Evolutionary conservation across 92 coral and sea anemone genomes (phyloP).

Genomic region (Parazoanthus atlanticus): DNA sequence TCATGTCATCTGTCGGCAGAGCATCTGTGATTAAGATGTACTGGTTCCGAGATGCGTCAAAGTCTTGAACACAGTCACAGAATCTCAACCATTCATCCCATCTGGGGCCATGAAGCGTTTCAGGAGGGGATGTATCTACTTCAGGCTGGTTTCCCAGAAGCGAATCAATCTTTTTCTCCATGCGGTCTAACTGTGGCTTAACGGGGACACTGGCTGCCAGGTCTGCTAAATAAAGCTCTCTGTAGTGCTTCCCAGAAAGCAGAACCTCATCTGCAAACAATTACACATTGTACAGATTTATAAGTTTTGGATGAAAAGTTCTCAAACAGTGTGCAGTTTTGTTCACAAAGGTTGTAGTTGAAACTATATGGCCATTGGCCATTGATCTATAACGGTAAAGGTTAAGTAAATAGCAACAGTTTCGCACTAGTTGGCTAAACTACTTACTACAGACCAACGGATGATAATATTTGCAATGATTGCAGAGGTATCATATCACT

Average conservation of each 20-base stretch:
- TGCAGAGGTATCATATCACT: too few relatives aligned
- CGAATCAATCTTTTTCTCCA: constrained; percentile 47
- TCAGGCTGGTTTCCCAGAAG: neutral
- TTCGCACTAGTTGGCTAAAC: too few relatives aligned
- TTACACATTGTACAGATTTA: neutral
- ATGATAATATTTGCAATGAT: too few relatives aligned
- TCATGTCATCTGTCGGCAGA: constrained; percentile 52
- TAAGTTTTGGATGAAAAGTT: neutral
- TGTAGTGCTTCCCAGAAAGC: constrained; percentile 60
- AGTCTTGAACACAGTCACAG: constrained; percentile 63
- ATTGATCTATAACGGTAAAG: too few relatives aligned
- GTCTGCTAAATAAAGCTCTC: constrained; percentile 66
- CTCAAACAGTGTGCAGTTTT: too few relatives aligned
- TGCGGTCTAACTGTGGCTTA: constrained; percentile 17
- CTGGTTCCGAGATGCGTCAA: constrained; percentile 69
- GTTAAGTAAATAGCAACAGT: too few relatives aligned
- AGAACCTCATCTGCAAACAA: constrained; percentile 58
- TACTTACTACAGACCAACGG: too few relatives aligned
- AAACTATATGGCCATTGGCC: too few relatives aligned
- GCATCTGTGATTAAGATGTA: constrained; percentile 80
- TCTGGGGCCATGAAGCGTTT: constrained; percentile 52
- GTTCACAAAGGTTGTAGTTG: too few relatives aligned
- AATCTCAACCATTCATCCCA: constrained; percentile 86
- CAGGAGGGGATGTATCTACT: neutral
- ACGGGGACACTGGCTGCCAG: constrained; percentile 2